Evolutionary conservation across 2,888 invertebrate species (phyloP).

Genomic region (Nomada ruficornis): DNA sequence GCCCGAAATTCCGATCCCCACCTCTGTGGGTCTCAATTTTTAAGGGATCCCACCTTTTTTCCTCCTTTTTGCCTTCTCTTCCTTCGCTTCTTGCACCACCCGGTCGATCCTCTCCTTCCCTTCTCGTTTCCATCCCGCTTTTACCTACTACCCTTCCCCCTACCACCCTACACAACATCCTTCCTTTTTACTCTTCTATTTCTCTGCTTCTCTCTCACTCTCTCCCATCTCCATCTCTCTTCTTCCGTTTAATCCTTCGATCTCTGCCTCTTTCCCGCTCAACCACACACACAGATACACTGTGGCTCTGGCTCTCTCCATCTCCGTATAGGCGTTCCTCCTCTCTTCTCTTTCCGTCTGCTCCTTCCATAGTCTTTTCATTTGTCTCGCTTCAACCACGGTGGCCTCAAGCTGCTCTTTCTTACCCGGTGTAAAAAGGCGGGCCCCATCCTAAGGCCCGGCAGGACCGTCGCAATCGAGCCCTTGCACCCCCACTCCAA

Average conservation of each 20-base stretch:
- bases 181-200: constrained; percentile 52
- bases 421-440: constrained; percentile 80
- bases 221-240: constrained; percentile 13
- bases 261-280: constrained; percentile 28
- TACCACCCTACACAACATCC: constrained; percentile 35
- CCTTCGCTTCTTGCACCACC: constrained; percentile 75
- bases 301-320: constrained; percentile 12
- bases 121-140: constrained; percentile 51
- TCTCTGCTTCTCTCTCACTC: constrained; percentile 41
- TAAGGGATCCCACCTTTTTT: constrained; percentile 83
- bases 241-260: constrained; percentile 53
- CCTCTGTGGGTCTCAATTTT: constrained; percentile 82
- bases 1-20: constrained; percentile 84
- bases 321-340: constrained; percentile 46
- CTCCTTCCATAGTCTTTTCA: constrained; percentile 61
- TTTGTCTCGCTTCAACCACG: constrained; percentile 60
- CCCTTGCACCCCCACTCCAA: constrained; percentile 39
- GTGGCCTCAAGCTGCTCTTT: constrained; percentile 70
- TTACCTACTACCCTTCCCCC: constrained; percentile 45
- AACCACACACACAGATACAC: neutral
- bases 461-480: constrained; percentile 73
- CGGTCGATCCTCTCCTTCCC: constrained; percentile 61
- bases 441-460: constrained; percentile 71
- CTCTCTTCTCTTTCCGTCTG: constrained; percentile 50
- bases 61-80: constrained; percentile 75